These are phyloP conservation scores for Ectropis grisescens DNA, from an alignment of 1,140 invertebrate genomes.

Conservation along the genomic window DNA sequence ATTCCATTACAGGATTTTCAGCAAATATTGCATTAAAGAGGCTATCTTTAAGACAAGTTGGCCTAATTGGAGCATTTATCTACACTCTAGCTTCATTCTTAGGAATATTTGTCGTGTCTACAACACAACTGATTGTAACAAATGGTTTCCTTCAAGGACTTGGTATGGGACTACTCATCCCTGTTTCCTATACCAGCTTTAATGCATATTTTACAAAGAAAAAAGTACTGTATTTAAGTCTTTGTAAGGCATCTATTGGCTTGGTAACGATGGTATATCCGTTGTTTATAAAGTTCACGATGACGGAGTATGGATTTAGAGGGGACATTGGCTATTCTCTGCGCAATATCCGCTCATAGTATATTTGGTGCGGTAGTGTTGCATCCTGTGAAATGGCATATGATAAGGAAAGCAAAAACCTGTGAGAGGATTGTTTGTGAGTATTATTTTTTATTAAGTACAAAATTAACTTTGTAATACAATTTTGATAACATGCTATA, in stretches of 20 bases:
- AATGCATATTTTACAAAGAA: constrained; percentile 61
- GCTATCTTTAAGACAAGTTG: constrained; percentile 69
- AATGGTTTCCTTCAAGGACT: constrained; percentile 58
- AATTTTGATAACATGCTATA: too few species aligned
- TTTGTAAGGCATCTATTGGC: constrained; percentile 73
- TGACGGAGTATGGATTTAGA: constrained; percentile 72
- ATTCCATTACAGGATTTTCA: constrained; percentile 54
- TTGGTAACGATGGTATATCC: constrained; percentile 72
- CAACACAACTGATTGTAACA: constrained; percentile 69
- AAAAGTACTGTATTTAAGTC: constrained; percentile 72
- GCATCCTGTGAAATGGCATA: constrained; percentile 80
- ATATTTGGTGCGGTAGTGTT: constrained; percentile 75
- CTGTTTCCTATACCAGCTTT: constrained; percentile 55
- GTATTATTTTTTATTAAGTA: constrained; percentile 17
- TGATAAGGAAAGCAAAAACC: constrained; percentile 59
- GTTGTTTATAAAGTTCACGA: constrained; percentile 68
- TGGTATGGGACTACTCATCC: constrained; percentile 59
- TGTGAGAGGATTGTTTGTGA: constrained; percentile 58
- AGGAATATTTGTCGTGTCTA: constrained; percentile 68
- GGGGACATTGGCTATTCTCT: constrained; percentile 73
- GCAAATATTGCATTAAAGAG: constrained; percentile 67
- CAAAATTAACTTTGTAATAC: constrained; percentile 2
- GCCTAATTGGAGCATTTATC: constrained; percentile 68
- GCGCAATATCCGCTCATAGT: constrained; percentile 74
- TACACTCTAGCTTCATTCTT: constrained; percentile 69